phyloP scores from a whole-genome alignment of 2,888 invertebrate species.

The Amblyteles armatorius region DNA sequence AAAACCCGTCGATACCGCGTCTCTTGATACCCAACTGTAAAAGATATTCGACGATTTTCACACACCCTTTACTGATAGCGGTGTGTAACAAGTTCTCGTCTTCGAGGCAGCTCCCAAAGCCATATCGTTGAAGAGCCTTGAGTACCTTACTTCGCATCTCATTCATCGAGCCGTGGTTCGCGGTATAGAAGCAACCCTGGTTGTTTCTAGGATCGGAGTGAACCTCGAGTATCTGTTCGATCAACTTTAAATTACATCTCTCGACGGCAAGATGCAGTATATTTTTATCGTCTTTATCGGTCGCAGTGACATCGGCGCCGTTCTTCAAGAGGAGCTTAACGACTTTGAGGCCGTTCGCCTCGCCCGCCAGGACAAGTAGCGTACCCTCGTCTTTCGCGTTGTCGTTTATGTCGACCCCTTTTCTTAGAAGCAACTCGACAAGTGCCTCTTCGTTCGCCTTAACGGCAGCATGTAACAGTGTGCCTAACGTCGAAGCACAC shows the following conservation, averaged over 20 bases:
- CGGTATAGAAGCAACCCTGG: not conserved
- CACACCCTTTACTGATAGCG: not conserved
- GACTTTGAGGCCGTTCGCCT: not conserved
- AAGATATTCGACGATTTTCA: not conserved
- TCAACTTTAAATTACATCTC: not conserved
- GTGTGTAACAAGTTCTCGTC: not conserved
- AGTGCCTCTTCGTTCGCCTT: not conserved
- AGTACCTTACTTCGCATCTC: not conserved
- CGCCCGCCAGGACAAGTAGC: not conserved
- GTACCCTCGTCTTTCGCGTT: not conserved
- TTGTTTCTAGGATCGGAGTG: not conserved
- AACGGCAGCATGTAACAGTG: not conserved
- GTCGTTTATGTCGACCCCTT: not conserved
- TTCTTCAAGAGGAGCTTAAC: not conserved
- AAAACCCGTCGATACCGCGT: no score
- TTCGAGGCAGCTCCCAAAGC: not conserved
- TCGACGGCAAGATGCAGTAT: not conserved
- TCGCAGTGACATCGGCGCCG: not conserved
- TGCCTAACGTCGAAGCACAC: not conserved
- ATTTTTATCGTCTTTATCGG: not conserved
- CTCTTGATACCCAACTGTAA: not conserved
- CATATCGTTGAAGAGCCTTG: not conserved
- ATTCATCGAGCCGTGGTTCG: not conserved
- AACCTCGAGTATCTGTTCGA: not conserved
- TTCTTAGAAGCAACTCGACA: not conserved